Evolutionary conservation across 2,797 vertebrate species (phyloP), one percentile per base, ranked within the genome.

Genomic region (Luscinia luscinia): DNA sequence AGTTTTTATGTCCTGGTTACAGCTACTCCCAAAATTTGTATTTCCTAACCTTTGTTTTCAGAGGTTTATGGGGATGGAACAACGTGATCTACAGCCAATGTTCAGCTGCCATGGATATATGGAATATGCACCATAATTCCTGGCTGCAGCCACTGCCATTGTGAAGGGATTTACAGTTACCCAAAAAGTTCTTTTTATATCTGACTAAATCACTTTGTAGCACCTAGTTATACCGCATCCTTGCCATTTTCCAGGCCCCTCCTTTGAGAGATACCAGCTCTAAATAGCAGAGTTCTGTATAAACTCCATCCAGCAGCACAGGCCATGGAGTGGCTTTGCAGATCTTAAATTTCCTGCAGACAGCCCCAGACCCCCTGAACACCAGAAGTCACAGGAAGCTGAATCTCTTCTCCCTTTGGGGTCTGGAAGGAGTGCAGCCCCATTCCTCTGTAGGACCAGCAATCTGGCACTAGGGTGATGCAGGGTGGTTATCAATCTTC

Each of bases 401-500:
- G 3, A 49, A 52, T 10, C 51, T 28, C 7, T 46, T 14, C 27
- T 59, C 9, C n/a, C n/a, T 68, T 59, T 43, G 23, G 49, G 10
- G 4, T 63, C 38, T 28, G 32, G 32, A 62, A 61, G 48, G 43
- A 27, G 1, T 32, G 17, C 24, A 43, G 57, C 40, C 52, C 19
- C 4, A 11, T 66, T 81, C 34, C 41, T 17, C 49, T 36, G 20
- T 6, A 34, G 59, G 59, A 48, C 49, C 36, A 23, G 2, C 3
- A 2, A 2, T 27, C 22, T 45, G 23, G 9, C 54, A 16, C 12
- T 2, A 3, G 2, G 4, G 34, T 17, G 61, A 9, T 0, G 0
- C 15, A 15, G 18, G 45, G 27, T 15, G 48, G 62, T 69, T 52
- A 21, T 57, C 30, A 20, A 1, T 66, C 52, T 70, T 77, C 48